Percentiles rank a stretch among this genome's conserved stretches.
These are phyloP conservation scores for Drosophila mulleri DNA, from an alignment of 2,888 invertebrate species.

Conservation along the genomic window DNA sequence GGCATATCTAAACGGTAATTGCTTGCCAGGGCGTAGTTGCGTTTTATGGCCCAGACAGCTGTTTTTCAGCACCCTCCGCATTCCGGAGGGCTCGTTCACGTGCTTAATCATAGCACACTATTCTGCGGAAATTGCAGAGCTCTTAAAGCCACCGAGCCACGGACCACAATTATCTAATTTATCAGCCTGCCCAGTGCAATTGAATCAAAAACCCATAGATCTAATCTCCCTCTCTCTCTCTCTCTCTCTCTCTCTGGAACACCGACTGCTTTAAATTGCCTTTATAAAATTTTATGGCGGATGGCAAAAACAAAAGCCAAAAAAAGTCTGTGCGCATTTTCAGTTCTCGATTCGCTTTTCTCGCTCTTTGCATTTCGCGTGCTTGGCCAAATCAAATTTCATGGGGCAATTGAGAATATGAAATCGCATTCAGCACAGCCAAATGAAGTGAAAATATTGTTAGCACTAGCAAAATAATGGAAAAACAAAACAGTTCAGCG, in stretches of 20 bases:
- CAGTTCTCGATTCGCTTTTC: background rate
- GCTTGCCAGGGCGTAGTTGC: constrained; percentile 69
- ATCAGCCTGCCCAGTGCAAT: constrained; percentile 27
- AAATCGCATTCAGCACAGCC: constrained; percentile 12
- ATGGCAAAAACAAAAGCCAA: background rate
- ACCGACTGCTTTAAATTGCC: constrained; percentile 45
- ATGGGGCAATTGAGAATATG: constrained; percentile 28
- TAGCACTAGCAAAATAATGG: background rate
- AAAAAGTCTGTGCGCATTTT: background rate
- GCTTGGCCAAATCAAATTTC: constrained; percentile 41
- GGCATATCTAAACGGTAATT: constrained; percentile 74
- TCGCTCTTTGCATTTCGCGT: constrained; percentile 11
- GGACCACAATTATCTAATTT: constrained; percentile 55
- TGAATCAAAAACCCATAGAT: constrained; percentile 53
- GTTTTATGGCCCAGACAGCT: constrained; percentile 75
- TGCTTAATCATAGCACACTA: constrained; percentile 62
- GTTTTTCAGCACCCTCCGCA: constrained; percentile 36
- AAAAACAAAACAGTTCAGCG: background rate
- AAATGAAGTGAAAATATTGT: constrained; percentile 21
- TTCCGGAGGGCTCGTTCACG: background rate
- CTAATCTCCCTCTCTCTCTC: constrained; percentile 34
- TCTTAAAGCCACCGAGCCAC: constrained; percentile 21
- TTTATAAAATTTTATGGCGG: constrained; percentile 55
- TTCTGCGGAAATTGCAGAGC: constrained; percentile 31
- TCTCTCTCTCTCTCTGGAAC: constrained; percentile 11